A percentile compares a stretch with the other conserved stretches of the same genome.
phyloP scores from a whole-genome alignment of 2,888 invertebrate genomes.

The Neuroscelio doddi region DNA sequence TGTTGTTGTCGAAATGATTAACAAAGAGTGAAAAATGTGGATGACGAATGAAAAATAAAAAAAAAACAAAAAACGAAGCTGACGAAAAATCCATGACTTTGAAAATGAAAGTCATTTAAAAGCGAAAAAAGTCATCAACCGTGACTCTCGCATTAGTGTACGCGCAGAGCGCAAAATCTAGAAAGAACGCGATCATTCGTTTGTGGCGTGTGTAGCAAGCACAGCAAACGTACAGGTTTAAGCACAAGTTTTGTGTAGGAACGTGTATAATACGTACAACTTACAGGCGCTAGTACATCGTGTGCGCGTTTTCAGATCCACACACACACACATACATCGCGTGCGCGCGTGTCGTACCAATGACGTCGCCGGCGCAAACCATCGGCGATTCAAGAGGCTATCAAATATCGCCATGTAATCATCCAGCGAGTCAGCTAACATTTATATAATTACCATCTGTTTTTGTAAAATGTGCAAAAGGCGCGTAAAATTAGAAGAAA shows the following conservation, averaged over 20 bases:
- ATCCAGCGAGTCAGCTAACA: conserved; percentile 21
- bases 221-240: neutral
- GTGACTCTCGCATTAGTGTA: conserved; percentile 7
- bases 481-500: neutral
- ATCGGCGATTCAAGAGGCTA: conserved; percentile 32
- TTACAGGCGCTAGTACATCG: no score
- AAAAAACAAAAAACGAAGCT: no score
- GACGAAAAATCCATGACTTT: conserved; percentile 10
- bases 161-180: conserved; percentile 23
- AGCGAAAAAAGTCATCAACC: conserved; percentile 26
- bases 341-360: conserved; percentile 18
- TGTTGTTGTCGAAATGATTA: no score
- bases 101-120: conserved; percentile 20
- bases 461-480: neutral
- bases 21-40: no score
- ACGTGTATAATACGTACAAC: neutral
- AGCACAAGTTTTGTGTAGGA: neutral
- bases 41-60: no score
- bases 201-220: neutral
- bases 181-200: conserved; percentile 23
- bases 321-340: no score
- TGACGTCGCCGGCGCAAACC: conserved; percentile 29
- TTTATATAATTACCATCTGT: conserved; percentile 29
- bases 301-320: no score
- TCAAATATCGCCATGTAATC: conserved; percentile 41